A percentile compares a stretch with the other conserved stretches of the same genome.
Conservation (phyloP, 2,797 vertebrate species). For the Glyptemys insculpta region DNA sequence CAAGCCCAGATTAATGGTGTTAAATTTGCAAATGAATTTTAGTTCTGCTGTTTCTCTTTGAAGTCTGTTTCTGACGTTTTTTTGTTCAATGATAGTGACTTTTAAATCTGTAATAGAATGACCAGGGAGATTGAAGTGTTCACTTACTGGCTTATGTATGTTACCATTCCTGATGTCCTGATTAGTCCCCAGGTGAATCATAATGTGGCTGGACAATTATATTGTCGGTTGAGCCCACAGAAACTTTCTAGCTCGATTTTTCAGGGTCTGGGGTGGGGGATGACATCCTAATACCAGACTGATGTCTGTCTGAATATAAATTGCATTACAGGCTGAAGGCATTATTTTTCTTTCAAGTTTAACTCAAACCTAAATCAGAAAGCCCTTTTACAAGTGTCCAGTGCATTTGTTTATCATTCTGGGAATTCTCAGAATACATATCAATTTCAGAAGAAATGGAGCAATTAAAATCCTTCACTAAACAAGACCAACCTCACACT, state of each 20-base stretch:
- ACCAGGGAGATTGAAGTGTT: too few species aligned
- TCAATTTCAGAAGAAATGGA: neutral
- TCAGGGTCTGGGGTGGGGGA: slow-evolving; percentile 22
- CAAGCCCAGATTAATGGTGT: too few species aligned
- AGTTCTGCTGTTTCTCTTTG: too few species aligned
- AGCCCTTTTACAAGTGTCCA: neutral
- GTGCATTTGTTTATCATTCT: neutral
- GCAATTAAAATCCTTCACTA: slow-evolving; percentile 2
- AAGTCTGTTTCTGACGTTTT: too few species aligned
- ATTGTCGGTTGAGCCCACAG: slow-evolving; percentile 50
- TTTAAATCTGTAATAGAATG: too few species aligned
- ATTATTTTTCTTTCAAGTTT: neutral
- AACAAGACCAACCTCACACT: neutral
- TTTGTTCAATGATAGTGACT: too few species aligned
- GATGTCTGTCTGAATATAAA: slow-evolving; percentile 17
- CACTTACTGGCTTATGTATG: too few species aligned
- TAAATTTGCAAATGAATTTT: too few species aligned
- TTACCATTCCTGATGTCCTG: too few species aligned
- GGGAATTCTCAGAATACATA: neutral
- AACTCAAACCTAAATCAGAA: neutral
- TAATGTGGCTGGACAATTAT: slow-evolving; percentile 25
- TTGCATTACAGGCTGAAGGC: neutral
- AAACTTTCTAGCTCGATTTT: slow-evolving; percentile 25
- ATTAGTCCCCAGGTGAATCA: slow-evolving; percentile 56
- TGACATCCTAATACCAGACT: neutral